Conservation (phyloP, 2,888 invertebrate species). For the Pachliopta kotzebuea region DNA sequence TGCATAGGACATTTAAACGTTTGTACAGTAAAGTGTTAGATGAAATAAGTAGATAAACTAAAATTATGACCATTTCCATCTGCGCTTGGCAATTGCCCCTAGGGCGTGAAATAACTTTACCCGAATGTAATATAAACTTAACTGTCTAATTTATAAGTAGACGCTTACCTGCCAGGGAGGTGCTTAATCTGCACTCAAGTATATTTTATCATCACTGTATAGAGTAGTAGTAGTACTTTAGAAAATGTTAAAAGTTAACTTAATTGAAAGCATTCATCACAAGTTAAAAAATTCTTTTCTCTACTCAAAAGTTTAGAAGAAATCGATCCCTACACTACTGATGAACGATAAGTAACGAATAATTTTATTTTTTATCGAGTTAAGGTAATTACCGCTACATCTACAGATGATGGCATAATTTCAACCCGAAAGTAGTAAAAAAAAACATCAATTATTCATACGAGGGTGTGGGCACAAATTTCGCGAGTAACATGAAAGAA, state of each 20-base stretch:
- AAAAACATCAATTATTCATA: conserved; percentile 16
- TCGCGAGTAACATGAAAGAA: conserved; percentile 5
- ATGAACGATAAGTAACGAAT: background rate
- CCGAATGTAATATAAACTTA: conserved; percentile 23
- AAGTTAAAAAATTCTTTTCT: too few relatives aligned
- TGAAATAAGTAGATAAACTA: conserved; percentile 26
- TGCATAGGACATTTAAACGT: conserved; percentile 7
- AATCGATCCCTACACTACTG: too few relatives aligned
- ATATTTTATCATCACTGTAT: conserved; percentile 19
- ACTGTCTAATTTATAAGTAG: conserved; percentile 25
- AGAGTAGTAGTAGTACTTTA: conserved; percentile 11
- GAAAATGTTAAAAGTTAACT: background rate
- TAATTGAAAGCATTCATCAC: background rate
- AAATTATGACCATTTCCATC: conserved; percentile 22
- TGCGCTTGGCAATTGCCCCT: conserved; percentile 22
- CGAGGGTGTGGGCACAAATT: conserved; percentile 3
- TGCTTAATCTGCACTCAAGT: conserved; percentile 27
- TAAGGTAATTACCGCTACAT: conserved; percentile 1
- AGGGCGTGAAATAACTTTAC: conserved; percentile 25
- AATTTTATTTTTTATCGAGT: conserved; percentile 6
- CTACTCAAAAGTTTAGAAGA: too few relatives aligned
- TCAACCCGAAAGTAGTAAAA: conserved; percentile 12
- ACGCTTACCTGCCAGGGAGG: conserved; percentile 13
- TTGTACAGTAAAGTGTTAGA: conserved; percentile 19
- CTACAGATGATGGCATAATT: conserved; percentile 19